These are phyloP conservation scores for Mus pahari DNA, from an alignment of 2,113 vertebrate species.

Conservation along the genomic window DNA sequence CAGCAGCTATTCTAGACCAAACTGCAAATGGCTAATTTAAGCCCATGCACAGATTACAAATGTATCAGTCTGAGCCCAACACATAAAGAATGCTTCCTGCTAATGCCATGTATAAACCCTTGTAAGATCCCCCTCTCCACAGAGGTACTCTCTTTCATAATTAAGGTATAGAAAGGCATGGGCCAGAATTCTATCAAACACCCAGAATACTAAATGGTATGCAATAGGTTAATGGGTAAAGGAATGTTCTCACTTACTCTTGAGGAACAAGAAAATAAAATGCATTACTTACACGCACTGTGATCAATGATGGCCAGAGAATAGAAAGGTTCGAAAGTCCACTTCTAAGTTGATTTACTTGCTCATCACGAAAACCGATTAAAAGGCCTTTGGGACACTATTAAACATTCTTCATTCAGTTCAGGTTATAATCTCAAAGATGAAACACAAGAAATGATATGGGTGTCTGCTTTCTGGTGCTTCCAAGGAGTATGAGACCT, in stretches of 20 bases:
- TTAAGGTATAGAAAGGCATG: neutral
- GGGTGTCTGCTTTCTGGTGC: neutral
- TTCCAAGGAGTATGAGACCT: neutral
- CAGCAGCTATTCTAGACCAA: neutral
- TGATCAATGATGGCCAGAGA: neutral
- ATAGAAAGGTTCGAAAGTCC: neutral
- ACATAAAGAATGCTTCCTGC: neutral
- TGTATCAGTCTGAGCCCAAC: neutral
- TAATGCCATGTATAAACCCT: neutral
- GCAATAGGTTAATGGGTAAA: neutral
- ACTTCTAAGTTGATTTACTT: slow-evolving; percentile 30
- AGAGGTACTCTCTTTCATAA: neutral
- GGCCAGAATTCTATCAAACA: neutral
- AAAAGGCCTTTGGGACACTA: neutral
- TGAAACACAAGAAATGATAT: neutral
- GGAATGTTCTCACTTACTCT: neutral
- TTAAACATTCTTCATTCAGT: neutral
- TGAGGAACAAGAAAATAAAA: neutral
- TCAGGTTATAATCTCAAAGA: neutral
- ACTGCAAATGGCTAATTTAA: neutral
- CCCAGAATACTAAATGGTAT: neutral
- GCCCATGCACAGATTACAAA: neutral
- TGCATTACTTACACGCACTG: neutral
- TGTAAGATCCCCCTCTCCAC: neutral
- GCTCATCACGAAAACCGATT: neutral